Evolutionary conservation across 2,797 vertebrate species (phyloP).

Genomic region (Amniataba percoides): DNA sequence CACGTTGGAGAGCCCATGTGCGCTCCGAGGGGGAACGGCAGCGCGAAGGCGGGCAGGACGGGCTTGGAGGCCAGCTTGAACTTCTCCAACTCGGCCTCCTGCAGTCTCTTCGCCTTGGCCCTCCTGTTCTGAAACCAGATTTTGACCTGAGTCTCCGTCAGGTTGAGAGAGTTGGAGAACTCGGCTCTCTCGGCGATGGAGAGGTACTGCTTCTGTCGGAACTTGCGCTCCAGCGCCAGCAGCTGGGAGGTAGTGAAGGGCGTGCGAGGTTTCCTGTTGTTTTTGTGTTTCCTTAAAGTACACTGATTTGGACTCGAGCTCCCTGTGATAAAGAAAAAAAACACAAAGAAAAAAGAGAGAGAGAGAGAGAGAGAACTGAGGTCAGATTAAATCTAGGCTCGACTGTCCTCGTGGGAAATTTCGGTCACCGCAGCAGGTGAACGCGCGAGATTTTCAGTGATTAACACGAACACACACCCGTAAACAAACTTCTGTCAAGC

Average conservation of each 20-base stretch:
- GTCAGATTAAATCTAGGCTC: slow-evolving; percentile 13
- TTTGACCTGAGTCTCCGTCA: slow-evolving; percentile 92
- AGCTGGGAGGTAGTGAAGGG: slow-evolving; percentile 92
- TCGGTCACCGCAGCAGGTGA: background rate
- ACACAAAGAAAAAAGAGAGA: background rate
- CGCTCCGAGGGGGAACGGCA: slow-evolving; percentile 87
- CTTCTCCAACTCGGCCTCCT: slow-evolving; percentile 90
- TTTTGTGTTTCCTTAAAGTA: slow-evolving; percentile 90
- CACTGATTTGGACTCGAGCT: slow-evolving; percentile 86
- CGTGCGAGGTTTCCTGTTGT: slow-evolving; percentile 90
- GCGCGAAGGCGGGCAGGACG: slow-evolving; percentile 86
- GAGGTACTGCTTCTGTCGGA: slow-evolving; percentile 91
- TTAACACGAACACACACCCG: background rate
- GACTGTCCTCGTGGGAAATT: background rate
- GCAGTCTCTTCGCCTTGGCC: slow-evolving; percentile 90
- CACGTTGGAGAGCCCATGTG: slow-evolving; percentile 85
- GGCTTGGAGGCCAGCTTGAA: slow-evolving; percentile 88
- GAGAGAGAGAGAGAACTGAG: background rate
- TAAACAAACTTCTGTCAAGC: background rate
- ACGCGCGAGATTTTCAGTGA: background rate
- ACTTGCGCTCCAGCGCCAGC: slow-evolving; percentile 90
- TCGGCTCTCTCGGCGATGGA: slow-evolving; percentile 91
- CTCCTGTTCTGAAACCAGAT: slow-evolving; percentile 92
- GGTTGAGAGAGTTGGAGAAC: slow-evolving; percentile 90
- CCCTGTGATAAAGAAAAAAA: slow-evolving; percentile 75